Evolutionary conservation across 92 coral and sea anemone genomes (phyloP).

Genomic region (Chrysogorgia sp.): DNA sequence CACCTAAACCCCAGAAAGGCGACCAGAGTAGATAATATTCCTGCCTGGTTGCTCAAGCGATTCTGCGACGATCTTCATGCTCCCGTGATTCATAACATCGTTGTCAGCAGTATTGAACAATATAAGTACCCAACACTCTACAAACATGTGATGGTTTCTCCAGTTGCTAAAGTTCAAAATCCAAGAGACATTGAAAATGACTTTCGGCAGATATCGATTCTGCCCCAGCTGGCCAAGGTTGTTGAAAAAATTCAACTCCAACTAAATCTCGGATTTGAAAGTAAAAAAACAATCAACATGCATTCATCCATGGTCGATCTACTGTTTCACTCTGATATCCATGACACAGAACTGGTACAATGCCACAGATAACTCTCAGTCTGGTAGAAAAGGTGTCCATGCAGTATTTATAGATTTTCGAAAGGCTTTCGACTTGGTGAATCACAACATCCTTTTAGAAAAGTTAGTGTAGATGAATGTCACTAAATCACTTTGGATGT

Average conservation of each 20-base stretch:
- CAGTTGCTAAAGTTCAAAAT: constrained; percentile 21
- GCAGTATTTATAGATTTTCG: constrained; percentile 25
- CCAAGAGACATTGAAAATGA: constrained; percentile 36
- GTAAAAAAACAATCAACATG: constrained; percentile 40
- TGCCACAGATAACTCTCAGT: constrained; percentile 11
- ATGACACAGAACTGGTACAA: constrained; percentile 36
- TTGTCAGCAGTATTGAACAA: background rate
- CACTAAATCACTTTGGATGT: constrained; percentile 1
- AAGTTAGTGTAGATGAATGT: constrained; percentile 36
- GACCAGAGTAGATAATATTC: constrained; percentile 1
- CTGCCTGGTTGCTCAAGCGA: constrained; percentile 3
- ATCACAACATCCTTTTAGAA: constrained; percentile 28
- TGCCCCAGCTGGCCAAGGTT: constrained; percentile 35
- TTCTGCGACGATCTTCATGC: background rate
- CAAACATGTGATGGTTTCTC: constrained; percentile 28
- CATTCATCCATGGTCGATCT: constrained; percentile 11
- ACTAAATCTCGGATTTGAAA: constrained; percentile 18
- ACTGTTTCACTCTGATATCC: constrained; percentile 17
- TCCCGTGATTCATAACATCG: background rate
- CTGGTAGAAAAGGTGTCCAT: constrained; percentile 38
- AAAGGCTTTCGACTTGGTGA: constrained; percentile 35
- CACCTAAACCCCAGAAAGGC: background rate
- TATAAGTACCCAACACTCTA: background rate
- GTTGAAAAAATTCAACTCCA: constrained; percentile 19
- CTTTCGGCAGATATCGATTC: constrained; percentile 37